phyloP scores from a whole-genome alignment of 2,113 vertebrate species.

The Triplophysa dalaica region DNA sequence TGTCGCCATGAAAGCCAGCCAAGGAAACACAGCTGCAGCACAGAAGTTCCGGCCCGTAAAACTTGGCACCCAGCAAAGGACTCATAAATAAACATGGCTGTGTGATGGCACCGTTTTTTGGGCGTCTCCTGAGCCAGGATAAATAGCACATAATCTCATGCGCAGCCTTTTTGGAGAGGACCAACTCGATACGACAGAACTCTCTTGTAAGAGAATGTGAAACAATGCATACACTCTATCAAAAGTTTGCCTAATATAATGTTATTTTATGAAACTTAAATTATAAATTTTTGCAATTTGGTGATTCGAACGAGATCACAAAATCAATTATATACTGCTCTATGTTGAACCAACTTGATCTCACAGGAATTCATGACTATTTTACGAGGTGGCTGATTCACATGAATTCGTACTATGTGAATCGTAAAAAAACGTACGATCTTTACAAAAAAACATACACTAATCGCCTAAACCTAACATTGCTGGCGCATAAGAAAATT shows the following conservation, averaged over 20 bases:
- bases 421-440: too few relatives aligned
- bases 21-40: constrained; percentile 84
- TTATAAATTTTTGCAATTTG: neutral
- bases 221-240: neutral
- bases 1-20: constrained; percentile 83
- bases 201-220: neutral
- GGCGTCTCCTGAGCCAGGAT: constrained; percentile 48
- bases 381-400: too few relatives aligned
- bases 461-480: too few relatives aligned
- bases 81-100: constrained; percentile 65
- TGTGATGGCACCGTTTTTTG: constrained; percentile 51
- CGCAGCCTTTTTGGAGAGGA: constrained; percentile 34
- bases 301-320: too few relatives aligned
- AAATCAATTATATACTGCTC: too few relatives aligned
- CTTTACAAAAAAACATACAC: too few relatives aligned
- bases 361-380: too few relatives aligned
- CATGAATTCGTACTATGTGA: too few relatives aligned
- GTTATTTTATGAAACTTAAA: neutral
- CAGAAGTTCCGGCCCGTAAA: constrained; percentile 76
- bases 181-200: constrained; percentile 38
- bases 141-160: constrained; percentile 54
- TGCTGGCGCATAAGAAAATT: too few relatives aligned
- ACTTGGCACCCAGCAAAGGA: constrained; percentile 68
- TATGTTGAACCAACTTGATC: too few relatives aligned
- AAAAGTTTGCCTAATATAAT: neutral